Conservation (phyloP, 2,113 vertebrate genomes). For the western clawed frog (Xenopus tropicalis) region DNA sequence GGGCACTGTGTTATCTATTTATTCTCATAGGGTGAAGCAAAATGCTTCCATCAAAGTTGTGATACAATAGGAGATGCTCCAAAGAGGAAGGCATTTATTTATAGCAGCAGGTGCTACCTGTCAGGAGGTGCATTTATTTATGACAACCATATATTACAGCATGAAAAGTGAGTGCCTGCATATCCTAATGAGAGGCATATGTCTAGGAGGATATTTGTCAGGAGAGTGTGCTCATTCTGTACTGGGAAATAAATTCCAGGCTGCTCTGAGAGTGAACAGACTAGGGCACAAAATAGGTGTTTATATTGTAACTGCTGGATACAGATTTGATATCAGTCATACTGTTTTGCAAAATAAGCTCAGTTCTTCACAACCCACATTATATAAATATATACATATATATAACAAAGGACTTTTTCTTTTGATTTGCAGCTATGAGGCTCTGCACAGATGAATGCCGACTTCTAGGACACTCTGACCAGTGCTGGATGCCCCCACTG, state of each 20-base stretch:
- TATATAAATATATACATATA: no score
- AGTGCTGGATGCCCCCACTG: slow-evolving; percentile 96
- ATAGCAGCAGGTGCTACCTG: slow-evolving; percentile 25
- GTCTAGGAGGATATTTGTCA: slow-evolving; percentile 2
- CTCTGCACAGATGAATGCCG: slow-evolving; percentile 94
- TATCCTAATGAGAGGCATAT: slow-evolving; percentile 1
- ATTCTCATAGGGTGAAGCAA: no score
- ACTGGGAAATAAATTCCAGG: not conserved
- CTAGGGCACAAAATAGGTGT: no score
- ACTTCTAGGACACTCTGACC: slow-evolving; percentile 92
- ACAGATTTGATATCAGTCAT: no score
- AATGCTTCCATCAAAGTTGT: no score
- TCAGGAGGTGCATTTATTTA: slow-evolving; percentile 22
- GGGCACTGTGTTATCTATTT: no score
- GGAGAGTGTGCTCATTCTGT: not conserved
- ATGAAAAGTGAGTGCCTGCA: slow-evolving; percentile 13
- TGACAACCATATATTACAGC: slow-evolving; percentile 16
- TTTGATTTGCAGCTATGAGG: slow-evolving; percentile 73
- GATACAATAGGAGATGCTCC: no score
- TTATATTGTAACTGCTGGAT: no score
- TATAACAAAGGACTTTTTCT: not conserved
- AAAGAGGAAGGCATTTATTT: not conserved
- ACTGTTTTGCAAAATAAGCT: no score
- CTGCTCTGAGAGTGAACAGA: no score
- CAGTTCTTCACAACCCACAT: no score